phyloP scores from a whole-genome alignment of 2,888 invertebrate genomes.

The Ophion ventricosus region DNA sequence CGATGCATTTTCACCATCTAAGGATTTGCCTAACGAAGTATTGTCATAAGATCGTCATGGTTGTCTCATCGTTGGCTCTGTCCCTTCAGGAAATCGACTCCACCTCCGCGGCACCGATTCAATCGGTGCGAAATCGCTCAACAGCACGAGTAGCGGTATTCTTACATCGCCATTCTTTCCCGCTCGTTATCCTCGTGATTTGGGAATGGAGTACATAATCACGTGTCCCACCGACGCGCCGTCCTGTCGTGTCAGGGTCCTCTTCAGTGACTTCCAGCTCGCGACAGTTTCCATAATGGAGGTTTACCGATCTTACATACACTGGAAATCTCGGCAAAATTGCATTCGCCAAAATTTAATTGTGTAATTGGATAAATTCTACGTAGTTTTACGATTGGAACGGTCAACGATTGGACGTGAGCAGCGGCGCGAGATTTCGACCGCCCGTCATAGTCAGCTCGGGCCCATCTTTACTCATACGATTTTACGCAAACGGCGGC shows the following conservation, averaged over 20 bases:
- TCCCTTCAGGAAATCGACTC: conserved; percentile 85
- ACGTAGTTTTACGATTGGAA: conserved; percentile 88
- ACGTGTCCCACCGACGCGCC: conserved; percentile 85
- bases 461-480: conserved; percentile 86
- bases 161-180: conserved; percentile 89
- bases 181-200: conserved; percentile 87
- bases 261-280: conserved; percentile 89
- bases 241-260: conserved; percentile 86
- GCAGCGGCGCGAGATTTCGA: conserved; percentile 88
- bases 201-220: conserved; percentile 87
- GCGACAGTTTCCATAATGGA: conserved; percentile 88
- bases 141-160: conserved; percentile 83
- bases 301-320: conserved; percentile 81
- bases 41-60: too few species aligned
- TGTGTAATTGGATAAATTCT: not conserved
- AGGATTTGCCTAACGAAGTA: not conserved
- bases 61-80: not conserved
- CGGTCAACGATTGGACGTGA: conserved; percentile 87
- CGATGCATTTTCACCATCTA: not conserved
- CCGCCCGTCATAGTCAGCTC: conserved; percentile 88
- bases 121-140: conserved; percentile 74
- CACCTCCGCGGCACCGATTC: conserved; percentile 77
- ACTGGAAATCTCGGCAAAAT: not conserved
- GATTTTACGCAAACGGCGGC: conserved; percentile 89
- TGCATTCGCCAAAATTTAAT: not conserved